Base-by-base conservation (phyloP, 2,113 vertebrate genomes). In the Condylura cristata region DNA sequence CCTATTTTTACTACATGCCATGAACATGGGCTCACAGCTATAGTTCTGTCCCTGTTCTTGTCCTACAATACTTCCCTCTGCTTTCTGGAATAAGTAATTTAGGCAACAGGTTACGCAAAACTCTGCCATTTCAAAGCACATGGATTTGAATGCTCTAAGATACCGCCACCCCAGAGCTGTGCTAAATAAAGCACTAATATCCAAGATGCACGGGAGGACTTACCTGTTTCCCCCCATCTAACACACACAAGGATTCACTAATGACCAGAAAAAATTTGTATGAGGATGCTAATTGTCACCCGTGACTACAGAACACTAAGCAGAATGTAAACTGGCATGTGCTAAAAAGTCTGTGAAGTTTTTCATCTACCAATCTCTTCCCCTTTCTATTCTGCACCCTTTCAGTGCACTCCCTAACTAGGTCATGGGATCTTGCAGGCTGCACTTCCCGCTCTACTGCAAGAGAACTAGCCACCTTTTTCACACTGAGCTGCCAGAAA, bases 71-170 rank as follows among this genome's bases (percentile, higher is more conserved):
- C 41, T 41, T 32, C 56, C 44, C 10, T 78, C 14, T 39, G n/a
- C 34, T 92, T 93, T 20, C 60, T 78, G 26, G 22, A 92, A 83
- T n/a, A 79, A 44, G 51, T 58, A 90, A 86, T 53, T 89, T 75
- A 86, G 46, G 32, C 22, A 81, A n/a, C 3, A 44, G 22, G 2
- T 82, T 46, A 71, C 24, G 24, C 11, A 89, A 89, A 60, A 86
- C 14, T 37, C 17, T 74, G n/a, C 26, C 4, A 48, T 84, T 94
- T 88, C 60, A 63, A 93, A 93, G 30, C 24, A 76, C 44, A 5
- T 8, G 74, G 20, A 61, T 56, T 92, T 71, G 30, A 65, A 56
- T 3, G 20, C n/a, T 86, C 2, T 28, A 58, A 93, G 63, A 68
- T 22, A 58, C 16, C 34, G 70, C 8, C 8, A 51, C 68, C 53